Evolutionary conservation across 1,140 invertebrate genomes (phyloP).

Genomic region (Galleria mellonella): DNA sequence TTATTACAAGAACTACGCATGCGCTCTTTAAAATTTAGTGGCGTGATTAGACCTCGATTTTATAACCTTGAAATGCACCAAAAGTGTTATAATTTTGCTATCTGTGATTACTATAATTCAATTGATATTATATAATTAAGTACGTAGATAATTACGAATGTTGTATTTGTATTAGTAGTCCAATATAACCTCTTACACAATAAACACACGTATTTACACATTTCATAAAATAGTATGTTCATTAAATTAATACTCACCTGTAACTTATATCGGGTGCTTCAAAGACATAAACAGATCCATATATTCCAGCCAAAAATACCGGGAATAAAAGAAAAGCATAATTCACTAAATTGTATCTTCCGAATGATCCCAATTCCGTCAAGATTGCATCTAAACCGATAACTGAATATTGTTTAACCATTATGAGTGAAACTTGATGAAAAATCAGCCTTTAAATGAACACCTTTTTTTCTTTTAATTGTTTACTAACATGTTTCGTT

Average conservation of each 20-base stretch:
- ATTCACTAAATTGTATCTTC: constrained; percentile 57
- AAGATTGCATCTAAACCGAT: constrained; percentile 45
- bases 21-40: too few relatives aligned
- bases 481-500: constrained; percentile 4
- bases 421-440: constrained; percentile 16
- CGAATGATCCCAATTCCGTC: constrained; percentile 46
- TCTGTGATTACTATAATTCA: too few relatives aligned
- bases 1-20: too few relatives aligned
- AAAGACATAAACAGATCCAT: constrained; percentile 52
- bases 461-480: constrained; percentile 9
- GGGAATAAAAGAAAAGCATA: constrained; percentile 56
- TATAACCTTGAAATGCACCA: too few relatives aligned
- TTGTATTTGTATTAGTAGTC: too few relatives aligned
- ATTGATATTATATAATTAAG: too few relatives aligned
- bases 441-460: constrained; percentile 10
- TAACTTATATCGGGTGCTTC: constrained; percentile 56
- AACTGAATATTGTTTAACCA: constrained; percentile 26
- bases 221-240: too few relatives aligned
- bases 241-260: constrained; percentile 31
- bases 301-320: constrained; percentile 63
- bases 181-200: too few relatives aligned
- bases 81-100: too few relatives aligned
- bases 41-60: too few relatives aligned
- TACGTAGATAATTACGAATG: too few relatives aligned
- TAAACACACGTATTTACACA: too few relatives aligned